Base-by-base conservation (phyloP, 2,888 invertebrate species). In the Amorpha juglandis region DNA sequence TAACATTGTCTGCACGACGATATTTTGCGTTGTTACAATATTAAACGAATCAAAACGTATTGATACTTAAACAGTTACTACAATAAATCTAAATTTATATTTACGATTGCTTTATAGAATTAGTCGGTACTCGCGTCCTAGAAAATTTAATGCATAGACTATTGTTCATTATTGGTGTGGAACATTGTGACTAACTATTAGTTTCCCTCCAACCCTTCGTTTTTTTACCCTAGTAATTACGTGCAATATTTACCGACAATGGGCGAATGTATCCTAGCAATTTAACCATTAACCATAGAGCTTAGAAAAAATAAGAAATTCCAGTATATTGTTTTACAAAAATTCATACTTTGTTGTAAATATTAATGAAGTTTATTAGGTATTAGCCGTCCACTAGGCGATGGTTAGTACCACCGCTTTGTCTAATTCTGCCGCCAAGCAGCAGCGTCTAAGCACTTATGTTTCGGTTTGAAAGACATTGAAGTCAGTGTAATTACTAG, bases 71-170 rank as follows among this genome's bases (percentile, higher is more conserved):
- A 52, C 16, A 51, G 50, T 14, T 42, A 48, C 48, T 64, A 35
- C 19, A 58, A 58, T 64, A 64, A 64, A 55, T 58, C 48, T 48
- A 58, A 64, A 55, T 64, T 47, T 55, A 62, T 38, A 50, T 58
- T 64, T 65, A 65, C 38, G 65, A 58, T 2, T 12, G 6, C 45
- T 47, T 55, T 58, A 45, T 14, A 62, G 33, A 52, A 62, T 62
- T 45, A 8, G 19, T 8, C 16, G 19, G 9, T 51, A 2, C 50
- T 33, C 14, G 14, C 21, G 33, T 33, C 27, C 12, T 35, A 55
- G 35, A 35, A n/a, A 16, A 16, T 12, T 8, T 21, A 11, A 51
- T 51, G 47, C 14, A 14, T 48, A 14, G 1, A 3, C n/a, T 27
- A 27, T 27, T 48, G 47, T 48, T 48, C 11, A 12, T 48, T 6